phyloP scores from a whole-genome alignment of 2,888 invertebrate species.

The Diaperis boleti region DNA sequence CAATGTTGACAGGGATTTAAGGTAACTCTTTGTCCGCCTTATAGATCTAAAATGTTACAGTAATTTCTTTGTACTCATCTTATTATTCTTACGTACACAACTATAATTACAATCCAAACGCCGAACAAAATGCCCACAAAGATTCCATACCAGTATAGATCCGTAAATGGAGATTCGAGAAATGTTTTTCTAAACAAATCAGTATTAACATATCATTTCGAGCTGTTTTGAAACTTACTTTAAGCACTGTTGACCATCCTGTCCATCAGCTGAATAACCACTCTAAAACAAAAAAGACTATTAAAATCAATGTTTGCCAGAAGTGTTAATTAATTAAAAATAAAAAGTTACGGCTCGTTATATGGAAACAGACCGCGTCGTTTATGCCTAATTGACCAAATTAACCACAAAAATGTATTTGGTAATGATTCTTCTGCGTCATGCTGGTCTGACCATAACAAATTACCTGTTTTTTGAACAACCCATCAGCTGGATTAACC shows the following conservation, averaged over 20 bases:
- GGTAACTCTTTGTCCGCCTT: constrained; percentile 62
- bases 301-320: neutral
- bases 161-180: constrained; percentile 72
- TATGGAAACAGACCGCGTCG: constrained; percentile 35
- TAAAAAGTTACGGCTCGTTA: too few species aligned
- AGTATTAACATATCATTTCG: neutral
- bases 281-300: constrained; percentile 53
- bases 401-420: constrained; percentile 28
- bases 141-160: constrained; percentile 75
- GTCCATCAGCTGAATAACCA: constrained; percentile 62
- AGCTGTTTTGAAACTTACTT: constrained; percentile 54
- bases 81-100: constrained; percentile 69
- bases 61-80: neutral
- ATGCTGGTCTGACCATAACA: constrained; percentile 14
- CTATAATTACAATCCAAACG: constrained; percentile 74
- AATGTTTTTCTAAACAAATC: constrained; percentile 64
- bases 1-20: constrained; percentile 59
- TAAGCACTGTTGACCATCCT: constrained; percentile 63
- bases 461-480: constrained; percentile 12
- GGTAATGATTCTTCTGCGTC: constrained; percentile 18
- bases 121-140: constrained; percentile 73
- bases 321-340: too few species aligned
- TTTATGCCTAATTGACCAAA: constrained; percentile 26
- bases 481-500: neutral
- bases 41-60: constrained; percentile 57